These are phyloP conservation scores for Mus minutoides DNA, from an alignment of 2,797 vertebrate species.

Conservation along the genomic window DNA sequence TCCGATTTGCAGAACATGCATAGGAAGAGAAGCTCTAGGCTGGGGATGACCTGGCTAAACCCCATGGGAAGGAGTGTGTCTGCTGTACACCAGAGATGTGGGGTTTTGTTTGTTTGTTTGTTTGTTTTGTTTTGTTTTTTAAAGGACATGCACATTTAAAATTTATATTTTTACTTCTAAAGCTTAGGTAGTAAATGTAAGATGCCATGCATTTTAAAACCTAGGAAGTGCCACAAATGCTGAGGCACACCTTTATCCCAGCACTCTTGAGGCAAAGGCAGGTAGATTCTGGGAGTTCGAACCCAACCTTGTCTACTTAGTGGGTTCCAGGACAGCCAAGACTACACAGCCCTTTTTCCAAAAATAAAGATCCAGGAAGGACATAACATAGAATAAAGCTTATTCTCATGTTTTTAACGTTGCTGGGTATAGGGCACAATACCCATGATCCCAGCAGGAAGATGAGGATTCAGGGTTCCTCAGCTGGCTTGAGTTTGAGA, in stretches of 20 bases:
- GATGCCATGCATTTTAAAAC: slow-evolving; percentile 41
- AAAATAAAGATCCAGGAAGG: neutral
- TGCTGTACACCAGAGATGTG: neutral
- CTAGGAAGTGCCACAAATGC: neutral
- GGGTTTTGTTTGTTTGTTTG: too few species aligned
- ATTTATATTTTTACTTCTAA: slow-evolving; percentile 53
- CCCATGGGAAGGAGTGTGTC: neutral
- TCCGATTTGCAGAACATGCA: neutral
- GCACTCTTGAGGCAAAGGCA: neutral
- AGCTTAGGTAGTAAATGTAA: neutral
- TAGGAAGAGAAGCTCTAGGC: neutral
- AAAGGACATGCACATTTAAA: slow-evolving; percentile 69
- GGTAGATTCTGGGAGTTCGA: neutral
- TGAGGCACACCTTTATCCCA: neutral
- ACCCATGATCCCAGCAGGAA: neutral
- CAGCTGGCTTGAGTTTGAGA: neutral
- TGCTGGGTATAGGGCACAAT: neutral
- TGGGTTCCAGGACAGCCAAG: neutral
- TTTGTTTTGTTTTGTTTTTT: slow-evolving; percentile 24
- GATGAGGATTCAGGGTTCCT: neutral
- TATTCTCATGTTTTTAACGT: slow-evolving; percentile 13
- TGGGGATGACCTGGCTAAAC: neutral
- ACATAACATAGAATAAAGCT: neutral
- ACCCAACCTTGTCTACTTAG: neutral
- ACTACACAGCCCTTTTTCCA: neutral